Base-by-base conservation (phyloP, 2,113 vertebrate genomes). In the Indri indri region DNA sequence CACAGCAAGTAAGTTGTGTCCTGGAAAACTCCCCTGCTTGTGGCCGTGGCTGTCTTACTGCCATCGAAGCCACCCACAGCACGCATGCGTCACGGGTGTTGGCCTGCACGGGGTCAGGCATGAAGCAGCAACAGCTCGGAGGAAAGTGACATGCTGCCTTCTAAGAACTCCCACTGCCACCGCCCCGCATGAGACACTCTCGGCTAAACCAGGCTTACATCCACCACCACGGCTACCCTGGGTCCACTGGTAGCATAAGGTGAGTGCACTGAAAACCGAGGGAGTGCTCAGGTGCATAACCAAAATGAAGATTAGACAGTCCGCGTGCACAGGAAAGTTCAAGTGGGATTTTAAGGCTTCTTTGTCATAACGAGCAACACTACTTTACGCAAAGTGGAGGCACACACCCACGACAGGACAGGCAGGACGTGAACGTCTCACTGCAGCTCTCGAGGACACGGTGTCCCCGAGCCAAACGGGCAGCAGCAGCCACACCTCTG, bases 1-100 rank as follows among this genome's bases (percentile, higher is more conserved):
- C 2, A 12, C 11, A 0, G 9, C 5, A 0, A 37, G 37, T 2
- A 18, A n/a, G 57, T 13, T 34, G 17, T 12, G 27, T 14, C 9
- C 40, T 0, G 8, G 13, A 11, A n/a, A 74, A 8, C 2, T 27
- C 30, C 25, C 25, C 32, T 23, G 20, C 70, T 54, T 25, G 45
- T 0, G 20, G 30, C 34, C 11, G 16, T 2, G 23, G 57, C 9
- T 4, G 22, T 45, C 37, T 17, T 25, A n/a, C 8, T 17, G 45
- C 27, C 37, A 20, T 1, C 2, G 27, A 37, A 30, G 12, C 57
- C 17, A 11, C 30, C 23, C 37, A 7, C 4, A 4, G 80, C 40
- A 7, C 2, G 18, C 54, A 7, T 20, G 54, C 4, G 25, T 68
- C 12, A 23, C 0, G 4, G 12, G 16, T 1, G 8, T 10, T 5